These are phyloP conservation scores for Cerastoderma edule DNA, from an alignment of 2,888 invertebrate genomes.

Conservation along the genomic window DNA sequence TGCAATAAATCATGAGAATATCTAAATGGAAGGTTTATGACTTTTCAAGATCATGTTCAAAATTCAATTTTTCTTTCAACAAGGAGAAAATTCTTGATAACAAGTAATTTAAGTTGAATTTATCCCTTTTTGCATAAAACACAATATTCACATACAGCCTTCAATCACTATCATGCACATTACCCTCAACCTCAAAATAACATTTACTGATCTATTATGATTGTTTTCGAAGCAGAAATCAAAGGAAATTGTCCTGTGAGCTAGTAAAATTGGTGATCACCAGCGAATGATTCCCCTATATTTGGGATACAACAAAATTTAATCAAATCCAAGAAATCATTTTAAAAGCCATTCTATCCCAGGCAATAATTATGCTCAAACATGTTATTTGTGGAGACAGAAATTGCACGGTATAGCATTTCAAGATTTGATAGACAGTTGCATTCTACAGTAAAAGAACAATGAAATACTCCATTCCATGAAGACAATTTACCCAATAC, in stretches of 20 bases:
- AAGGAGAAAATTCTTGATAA: no score
- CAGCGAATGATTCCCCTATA: neutral
- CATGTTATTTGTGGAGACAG: slow-evolving; percentile 37
- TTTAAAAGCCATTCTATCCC: slow-evolving; percentile 36
- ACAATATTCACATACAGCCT: neutral
- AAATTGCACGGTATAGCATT: slow-evolving; percentile 41
- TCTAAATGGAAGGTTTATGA: no score
- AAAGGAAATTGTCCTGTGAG: neutral
- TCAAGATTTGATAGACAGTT: slow-evolving; percentile 46
- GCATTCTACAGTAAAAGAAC: slow-evolving; percentile 15
- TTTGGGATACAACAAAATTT: neutral
- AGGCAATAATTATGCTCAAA: slow-evolving; percentile 31
- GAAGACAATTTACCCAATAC: neutral
- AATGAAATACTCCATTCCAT: neutral
- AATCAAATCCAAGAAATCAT: slow-evolving; percentile 12
- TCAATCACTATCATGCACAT: neutral
- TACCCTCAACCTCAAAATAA: neutral
- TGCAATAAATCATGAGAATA: no score
- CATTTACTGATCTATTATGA: slow-evolving; percentile 8
- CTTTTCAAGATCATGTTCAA: no score
- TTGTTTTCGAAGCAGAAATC: neutral
- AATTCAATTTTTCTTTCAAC: no score
- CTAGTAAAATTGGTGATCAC: slow-evolving; percentile 2
- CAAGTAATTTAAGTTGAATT: no score
- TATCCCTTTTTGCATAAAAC: no score